Evolutionary conservation across 2,888 invertebrate species (phyloP).

Genomic region (Oscheius onirici): DNA sequence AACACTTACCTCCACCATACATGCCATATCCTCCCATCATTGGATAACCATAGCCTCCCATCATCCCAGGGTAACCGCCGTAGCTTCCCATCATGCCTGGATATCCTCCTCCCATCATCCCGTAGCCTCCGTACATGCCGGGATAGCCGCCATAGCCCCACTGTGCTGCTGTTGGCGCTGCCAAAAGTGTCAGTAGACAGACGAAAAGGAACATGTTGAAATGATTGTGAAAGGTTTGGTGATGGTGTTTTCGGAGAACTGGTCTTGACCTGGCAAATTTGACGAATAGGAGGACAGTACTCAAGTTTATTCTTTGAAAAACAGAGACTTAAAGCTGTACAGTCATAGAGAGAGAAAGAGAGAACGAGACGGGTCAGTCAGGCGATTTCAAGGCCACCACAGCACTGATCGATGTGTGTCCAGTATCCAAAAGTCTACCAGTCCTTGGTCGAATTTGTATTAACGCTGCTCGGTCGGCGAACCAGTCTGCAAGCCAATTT

Average conservation of each 20-base stretch:
- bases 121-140: slow-evolving; percentile 21
- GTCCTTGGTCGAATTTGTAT: slow-evolving; percentile 50
- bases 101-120: background rate
- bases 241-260: slow-evolving; percentile 1
- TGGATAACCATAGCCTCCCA: slow-evolving; percentile 8
- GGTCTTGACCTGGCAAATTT: slow-evolving; percentile 14
- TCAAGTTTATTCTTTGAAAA: slow-evolving; percentile 8
- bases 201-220: slow-evolving; percentile 11
- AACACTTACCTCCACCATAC: slow-evolving; percentile 19
- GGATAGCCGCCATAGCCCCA: slow-evolving; percentile 16
- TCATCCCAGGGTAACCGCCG: slow-evolving; percentile 11
- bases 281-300: slow-evolving; percentile 9
- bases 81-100: slow-evolving; percentile 10
- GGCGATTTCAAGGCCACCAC: slow-evolving; percentile 20
- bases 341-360: background rate
- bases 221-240: background rate
- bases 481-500: slow-evolving; percentile 22
- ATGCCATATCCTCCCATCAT: slow-evolving; percentile 31
- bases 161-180: slow-evolving; percentile 2
- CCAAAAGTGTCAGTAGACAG: background rate
- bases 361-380: slow-evolving; percentile 11
- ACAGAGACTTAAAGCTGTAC: slow-evolving; percentile 17
- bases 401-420: slow-evolving; percentile 4
- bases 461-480: slow-evolving; percentile 51
- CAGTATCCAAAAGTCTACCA: slow-evolving; percentile 34